These are phyloP conservation scores for Eulithis testata DNA, from an alignment of 2,888 invertebrate species.

Conservation along the genomic window DNA sequence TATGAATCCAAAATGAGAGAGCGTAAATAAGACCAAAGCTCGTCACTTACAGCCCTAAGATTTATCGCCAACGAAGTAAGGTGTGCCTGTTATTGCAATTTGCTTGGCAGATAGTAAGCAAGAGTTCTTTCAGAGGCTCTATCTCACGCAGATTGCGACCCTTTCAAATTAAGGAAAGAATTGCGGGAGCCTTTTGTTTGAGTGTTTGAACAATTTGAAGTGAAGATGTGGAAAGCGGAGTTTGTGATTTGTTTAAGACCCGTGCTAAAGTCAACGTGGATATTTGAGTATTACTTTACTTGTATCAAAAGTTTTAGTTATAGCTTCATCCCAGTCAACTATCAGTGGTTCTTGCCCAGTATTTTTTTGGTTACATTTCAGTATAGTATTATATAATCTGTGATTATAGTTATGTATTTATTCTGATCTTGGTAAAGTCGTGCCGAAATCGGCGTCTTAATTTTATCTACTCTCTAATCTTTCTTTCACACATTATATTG, in stretches of 20 bases:
- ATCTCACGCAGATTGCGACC: conserved; percentile 52
- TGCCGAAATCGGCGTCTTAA: no score
- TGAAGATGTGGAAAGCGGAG: conserved; percentile 25
- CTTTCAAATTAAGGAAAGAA: conserved; percentile 47
- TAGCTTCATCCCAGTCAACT: no score
- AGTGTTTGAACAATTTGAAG: conserved; percentile 33
- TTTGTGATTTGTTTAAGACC: conserved; percentile 14
- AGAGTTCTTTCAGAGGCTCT: conserved; percentile 46
- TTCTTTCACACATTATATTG: no score
- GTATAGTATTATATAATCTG: no score
- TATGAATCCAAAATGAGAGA: background rate
- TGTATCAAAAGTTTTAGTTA: no score
- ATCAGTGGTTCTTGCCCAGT: no score
- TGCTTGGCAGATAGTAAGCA: conserved; percentile 68
- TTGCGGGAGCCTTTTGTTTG: conserved; percentile 32
- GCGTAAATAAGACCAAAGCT: conserved; percentile 6
- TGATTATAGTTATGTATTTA: no score
- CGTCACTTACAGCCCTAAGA: conserved; percentile 45
- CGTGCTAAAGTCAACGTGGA: background rate
- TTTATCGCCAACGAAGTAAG: conserved; percentile 69
- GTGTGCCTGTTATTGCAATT: conserved; percentile 73
- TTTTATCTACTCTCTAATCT: no score
- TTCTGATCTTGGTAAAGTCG: no score
- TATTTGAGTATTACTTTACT: background rate
- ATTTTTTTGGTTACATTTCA: no score